Conservation (phyloP, 2,888 invertebrate genomes). For the Oxytorus armatus region DNA sequence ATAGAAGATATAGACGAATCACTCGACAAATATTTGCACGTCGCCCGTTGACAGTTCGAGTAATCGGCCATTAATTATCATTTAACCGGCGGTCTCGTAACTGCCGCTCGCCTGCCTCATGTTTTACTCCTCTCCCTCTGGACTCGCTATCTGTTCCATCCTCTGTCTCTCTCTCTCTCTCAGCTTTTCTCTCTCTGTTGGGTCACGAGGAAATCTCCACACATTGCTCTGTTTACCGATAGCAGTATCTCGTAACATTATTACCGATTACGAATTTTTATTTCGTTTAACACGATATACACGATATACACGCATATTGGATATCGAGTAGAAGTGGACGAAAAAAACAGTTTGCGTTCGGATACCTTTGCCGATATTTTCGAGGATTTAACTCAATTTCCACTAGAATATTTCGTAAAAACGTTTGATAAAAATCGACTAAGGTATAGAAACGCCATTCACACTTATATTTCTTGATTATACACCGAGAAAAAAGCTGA, state of each 20-base stretch:
- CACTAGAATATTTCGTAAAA: too few species aligned
- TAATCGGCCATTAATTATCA: conserved; percentile 72
- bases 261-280: conserved; percentile 27
- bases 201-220: conserved; percentile 27
- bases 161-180: too few species aligned
- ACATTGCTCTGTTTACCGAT: conserved; percentile 29
- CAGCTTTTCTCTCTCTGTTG: too few species aligned
- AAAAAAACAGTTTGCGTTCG: too few species aligned
- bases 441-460: too few species aligned
- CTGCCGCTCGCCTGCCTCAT: conserved; percentile 28
- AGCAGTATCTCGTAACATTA: conserved; percentile 29
- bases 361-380: too few species aligned
- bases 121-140: neutral
- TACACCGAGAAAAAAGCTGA: too few species aligned
- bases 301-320: too few species aligned
- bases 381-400: too few species aligned
- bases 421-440: too few species aligned
- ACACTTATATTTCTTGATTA: too few species aligned
- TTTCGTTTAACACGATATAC: neutral
- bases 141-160: too few species aligned
- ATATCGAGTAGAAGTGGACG: neutral
- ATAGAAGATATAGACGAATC: conserved; percentile 58
- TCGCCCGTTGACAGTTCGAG: conserved; percentile 65
- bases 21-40: conserved; percentile 72
- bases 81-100: conserved; percentile 58